These are phyloP conservation scores for Cynopterus brachyotis DNA, from an alignment of 2,113 vertebrate genomes.

Conservation along the genomic window DNA sequence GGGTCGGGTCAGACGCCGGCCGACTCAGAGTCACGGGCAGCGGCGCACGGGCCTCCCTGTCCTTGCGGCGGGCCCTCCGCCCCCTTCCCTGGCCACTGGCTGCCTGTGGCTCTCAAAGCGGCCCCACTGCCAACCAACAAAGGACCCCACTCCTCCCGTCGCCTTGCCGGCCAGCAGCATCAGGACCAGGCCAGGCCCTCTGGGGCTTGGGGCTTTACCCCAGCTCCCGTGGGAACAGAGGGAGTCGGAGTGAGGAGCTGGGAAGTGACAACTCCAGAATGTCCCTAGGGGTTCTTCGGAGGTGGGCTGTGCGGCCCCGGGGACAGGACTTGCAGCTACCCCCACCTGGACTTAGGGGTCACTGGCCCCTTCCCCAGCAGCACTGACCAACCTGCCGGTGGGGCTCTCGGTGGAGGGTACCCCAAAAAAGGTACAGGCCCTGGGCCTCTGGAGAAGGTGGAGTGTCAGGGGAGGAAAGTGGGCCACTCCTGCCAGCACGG, in stretches of 20 bases:
- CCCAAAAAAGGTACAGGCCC: too few species aligned
- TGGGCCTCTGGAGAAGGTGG: neutral
- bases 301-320: fast-evolving
- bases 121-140: fast-evolving
- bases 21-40: neutral
- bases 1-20: neutral
- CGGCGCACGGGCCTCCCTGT: neutral
- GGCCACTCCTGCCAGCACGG: neutral
- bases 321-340: neutral
- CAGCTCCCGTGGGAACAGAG: neutral
- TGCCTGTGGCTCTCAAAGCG: neutral
- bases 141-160: neutral
- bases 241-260: neutral
- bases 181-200: neutral
- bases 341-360: neutral
- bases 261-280: neutral
- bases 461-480: neutral
- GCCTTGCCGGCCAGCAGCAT: neutral
- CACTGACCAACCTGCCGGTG: neutral
- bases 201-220: neutral
- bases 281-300: neutral
- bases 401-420: neutral
- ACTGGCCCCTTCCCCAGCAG: neutral
- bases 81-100: neutral
- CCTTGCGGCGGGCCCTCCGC: neutral